Base-by-base conservation (phyloP, 2,113 vertebrate genomes). In the Hippotragus niger region DNA sequence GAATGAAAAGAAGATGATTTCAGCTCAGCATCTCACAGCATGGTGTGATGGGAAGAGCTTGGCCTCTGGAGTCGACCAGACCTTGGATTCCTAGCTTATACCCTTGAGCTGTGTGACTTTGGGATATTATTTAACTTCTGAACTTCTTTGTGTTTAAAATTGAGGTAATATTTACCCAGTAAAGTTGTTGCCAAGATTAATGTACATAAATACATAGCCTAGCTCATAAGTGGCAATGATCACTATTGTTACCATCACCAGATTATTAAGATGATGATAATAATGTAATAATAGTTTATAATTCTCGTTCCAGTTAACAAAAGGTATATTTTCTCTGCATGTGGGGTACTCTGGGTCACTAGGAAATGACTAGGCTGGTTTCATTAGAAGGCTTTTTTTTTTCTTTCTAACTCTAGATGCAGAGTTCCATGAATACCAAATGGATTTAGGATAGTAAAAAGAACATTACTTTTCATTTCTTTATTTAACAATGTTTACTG, bases 391-490 rank as follows among this genome's bases (percentile, higher is more conserved):
- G 8, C 60, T 97, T 92, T 92, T 81, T 80, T 62, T 52, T 83
- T 95, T 74, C 33, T 55, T 92, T 86, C 43, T 86, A 53, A 83
- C 16, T 50, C 31, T 78, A 55, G 53, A 76, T 94, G 50, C n/a
- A 71, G 33, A 43, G 57, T 57, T 52, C 25, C 8, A 64, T 78
- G 45, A 45, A 45, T 31, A n/a, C 67, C 29, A 89, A 85, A 47
- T 80, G 45, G 19, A 19, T 87, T 88, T 88, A 78, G 33, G 11
- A 57, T n/a, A 83, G 23, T 83, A 83, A 80, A 74, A 90, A 90
- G 19, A 92, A 93, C 19, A 78, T 94, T 60, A 67, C 43, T 91
- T 97, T 86, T 90, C 11, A 58, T 89, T 89, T 31, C 17, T 95
- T 64, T 71, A 50, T 88, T 96, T 23, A 95, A 2, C 23, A 82